Conservation (phyloP, 2,888 invertebrate species). For the Lithophane semibrunnea region DNA sequence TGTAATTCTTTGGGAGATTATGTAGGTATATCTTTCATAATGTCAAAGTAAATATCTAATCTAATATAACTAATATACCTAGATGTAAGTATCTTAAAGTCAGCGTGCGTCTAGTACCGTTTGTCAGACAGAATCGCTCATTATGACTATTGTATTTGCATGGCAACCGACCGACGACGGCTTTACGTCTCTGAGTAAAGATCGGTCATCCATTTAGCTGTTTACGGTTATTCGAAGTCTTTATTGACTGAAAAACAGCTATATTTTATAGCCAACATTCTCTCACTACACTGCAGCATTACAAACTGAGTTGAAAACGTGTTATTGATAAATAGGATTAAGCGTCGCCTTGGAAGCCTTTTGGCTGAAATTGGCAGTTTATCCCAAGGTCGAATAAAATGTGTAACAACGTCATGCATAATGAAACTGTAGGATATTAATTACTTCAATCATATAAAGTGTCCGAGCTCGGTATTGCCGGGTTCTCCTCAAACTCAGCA, state of each 20-base stretch:
- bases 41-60: not conserved
- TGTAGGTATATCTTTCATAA: not conserved
- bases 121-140: constrained; percentile 9
- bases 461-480: constrained; percentile 4
- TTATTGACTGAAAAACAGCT: constrained; percentile 29
- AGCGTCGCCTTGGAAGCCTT: constrained; percentile 32
- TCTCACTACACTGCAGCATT: constrained; percentile 4
- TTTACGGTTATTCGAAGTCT: constrained; percentile 32
- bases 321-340: constrained; percentile 44
- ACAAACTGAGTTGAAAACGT: constrained; percentile 15
- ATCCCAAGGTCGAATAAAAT: constrained; percentile 29
- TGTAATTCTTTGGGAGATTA: not conserved
- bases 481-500: constrained; percentile 18
- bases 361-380: constrained; percentile 24
- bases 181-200: constrained; percentile 12
- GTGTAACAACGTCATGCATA: not conserved
- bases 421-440: constrained; percentile 10
- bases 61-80: no score
- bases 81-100: not conserved
- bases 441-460: constrained; percentile 37
- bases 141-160: constrained; percentile 37
- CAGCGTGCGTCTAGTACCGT: constrained; percentile 19
- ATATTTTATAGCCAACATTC: constrained; percentile 39
- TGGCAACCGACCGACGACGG: constrained; percentile 26
- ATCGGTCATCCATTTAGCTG: constrained; percentile 37